Conservation (phyloP, 2,888 invertebrate species). For the Lepidonotus clava region DNA sequence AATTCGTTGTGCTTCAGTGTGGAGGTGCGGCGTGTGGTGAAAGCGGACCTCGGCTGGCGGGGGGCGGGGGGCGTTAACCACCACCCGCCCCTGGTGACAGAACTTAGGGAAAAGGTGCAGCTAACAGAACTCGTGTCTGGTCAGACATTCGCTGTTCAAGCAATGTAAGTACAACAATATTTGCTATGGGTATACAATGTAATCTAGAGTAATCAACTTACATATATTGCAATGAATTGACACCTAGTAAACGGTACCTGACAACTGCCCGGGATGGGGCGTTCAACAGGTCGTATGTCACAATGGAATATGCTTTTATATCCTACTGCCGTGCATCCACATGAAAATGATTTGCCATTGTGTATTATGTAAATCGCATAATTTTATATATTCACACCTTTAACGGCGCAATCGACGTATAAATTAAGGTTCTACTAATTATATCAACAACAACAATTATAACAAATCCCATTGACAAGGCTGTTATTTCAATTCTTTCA, state of each 20-base stretch:
- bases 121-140: too few relatives aligned
- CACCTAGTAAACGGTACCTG: not conserved
- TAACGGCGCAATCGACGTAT: not conserved
- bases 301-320: not conserved
- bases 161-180: constrained; percentile 45
- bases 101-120: too few relatives aligned
- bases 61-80: too few relatives aligned
- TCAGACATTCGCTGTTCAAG: constrained; percentile 1
- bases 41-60: too few relatives aligned
- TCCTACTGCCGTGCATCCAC: not conserved
- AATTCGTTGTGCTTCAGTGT: not conserved
- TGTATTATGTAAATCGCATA: too few relatives aligned
- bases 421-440: constrained; percentile 23
- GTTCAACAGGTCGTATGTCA: not conserved
- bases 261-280: not conserved
- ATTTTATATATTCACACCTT: not conserved
- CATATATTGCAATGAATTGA: constrained; percentile 1
- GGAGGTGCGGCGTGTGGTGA: not conserved
- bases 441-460: constrained; percentile 33
- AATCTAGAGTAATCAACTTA: constrained; percentile 43
- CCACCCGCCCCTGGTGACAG: too few relatives aligned
- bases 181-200: constrained; percentile 39
- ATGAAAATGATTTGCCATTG: not conserved
- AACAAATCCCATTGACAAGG: constrained; percentile 40
- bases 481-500: constrained; percentile 35